Percentiles rank a stretch among this genome's conserved stretches.
These are phyloP conservation scores for Scaptomyza flava DNA, from an alignment of 2,888 invertebrate species.

Conservation along the genomic window DNA sequence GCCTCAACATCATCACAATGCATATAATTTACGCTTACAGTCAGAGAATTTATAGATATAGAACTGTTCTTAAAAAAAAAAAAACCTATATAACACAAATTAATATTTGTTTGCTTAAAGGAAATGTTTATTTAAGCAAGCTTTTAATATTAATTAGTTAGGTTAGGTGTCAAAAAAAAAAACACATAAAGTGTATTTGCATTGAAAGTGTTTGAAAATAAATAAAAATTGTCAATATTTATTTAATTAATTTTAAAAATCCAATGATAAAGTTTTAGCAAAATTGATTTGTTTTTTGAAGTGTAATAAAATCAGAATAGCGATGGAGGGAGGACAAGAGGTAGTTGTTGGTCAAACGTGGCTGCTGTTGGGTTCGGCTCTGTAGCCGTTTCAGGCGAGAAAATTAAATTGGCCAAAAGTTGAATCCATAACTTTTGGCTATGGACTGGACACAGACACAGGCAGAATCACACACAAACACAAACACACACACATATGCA, in stretches of 20 bases:
- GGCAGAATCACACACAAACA: constrained; percentile 23
- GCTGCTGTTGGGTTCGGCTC: constrained; percentile 60
- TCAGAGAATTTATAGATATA: background rate
- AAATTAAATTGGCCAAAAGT: constrained; percentile 83
- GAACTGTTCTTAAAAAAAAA: too few species aligned
- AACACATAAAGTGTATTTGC: background rate
- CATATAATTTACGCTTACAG: constrained; percentile 42
- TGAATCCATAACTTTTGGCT: constrained; percentile 79
- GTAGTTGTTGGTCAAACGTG: constrained; percentile 22
- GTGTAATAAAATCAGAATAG: background rate
- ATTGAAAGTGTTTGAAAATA: too few species aligned
- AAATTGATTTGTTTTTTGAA: too few species aligned
- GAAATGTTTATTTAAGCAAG: too few species aligned
- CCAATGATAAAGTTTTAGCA: too few species aligned
- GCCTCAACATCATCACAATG: constrained; percentile 45
- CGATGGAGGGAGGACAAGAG: background rate
- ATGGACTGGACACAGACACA: constrained; percentile 65
- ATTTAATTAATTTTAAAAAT: too few species aligned
- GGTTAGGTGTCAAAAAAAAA: background rate
- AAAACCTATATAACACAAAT: too few species aligned
- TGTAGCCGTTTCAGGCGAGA: constrained; percentile 82
- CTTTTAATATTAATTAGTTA: too few species aligned
- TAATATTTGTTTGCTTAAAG: too few species aligned
- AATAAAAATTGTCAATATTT: too few species aligned
- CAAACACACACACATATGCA: constrained; percentile 36